These are phyloP conservation scores for Gopherus evgoodei DNA, from an alignment of 2,113 vertebrate species.

Conservation along the genomic window DNA sequence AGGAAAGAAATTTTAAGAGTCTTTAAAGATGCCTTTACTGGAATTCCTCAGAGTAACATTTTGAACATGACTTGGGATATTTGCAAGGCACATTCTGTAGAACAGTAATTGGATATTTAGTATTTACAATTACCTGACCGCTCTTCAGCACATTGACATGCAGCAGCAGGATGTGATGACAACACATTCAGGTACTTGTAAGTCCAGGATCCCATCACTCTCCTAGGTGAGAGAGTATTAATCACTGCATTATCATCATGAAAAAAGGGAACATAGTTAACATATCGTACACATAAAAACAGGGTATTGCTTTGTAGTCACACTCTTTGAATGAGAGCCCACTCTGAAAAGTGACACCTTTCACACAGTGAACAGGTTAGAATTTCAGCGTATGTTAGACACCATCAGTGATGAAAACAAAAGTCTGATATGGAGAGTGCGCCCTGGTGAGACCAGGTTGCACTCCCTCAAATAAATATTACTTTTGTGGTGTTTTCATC, in stretches of 20 bases:
- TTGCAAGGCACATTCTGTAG: background rate
- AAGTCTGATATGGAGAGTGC: background rate
- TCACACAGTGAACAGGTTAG: background rate
- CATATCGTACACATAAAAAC: background rate
- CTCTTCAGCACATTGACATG: background rate
- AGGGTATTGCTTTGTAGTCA: background rate
- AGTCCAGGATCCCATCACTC: background rate
- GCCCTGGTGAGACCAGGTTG: accelerated
- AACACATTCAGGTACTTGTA: background rate
- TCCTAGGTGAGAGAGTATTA: background rate
- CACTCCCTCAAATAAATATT: background rate
- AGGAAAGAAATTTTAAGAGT: background rate
- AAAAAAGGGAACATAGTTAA: background rate
- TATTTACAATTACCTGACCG: background rate
- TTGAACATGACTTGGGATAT: background rate
- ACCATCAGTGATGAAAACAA: background rate
- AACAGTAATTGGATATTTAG: background rate
- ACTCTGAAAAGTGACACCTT: background rate
- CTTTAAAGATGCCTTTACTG: background rate
- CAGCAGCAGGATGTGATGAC: background rate
- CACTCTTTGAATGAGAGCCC: background rate
- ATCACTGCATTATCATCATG: background rate
- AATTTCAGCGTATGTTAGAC: background rate
- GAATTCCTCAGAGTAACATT: background rate
- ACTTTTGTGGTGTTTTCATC: background rate